These are phyloP conservation scores for Chrysodeixis includens DNA, from an alignment of 2,888 invertebrate species.

Conservation along the genomic window DNA sequence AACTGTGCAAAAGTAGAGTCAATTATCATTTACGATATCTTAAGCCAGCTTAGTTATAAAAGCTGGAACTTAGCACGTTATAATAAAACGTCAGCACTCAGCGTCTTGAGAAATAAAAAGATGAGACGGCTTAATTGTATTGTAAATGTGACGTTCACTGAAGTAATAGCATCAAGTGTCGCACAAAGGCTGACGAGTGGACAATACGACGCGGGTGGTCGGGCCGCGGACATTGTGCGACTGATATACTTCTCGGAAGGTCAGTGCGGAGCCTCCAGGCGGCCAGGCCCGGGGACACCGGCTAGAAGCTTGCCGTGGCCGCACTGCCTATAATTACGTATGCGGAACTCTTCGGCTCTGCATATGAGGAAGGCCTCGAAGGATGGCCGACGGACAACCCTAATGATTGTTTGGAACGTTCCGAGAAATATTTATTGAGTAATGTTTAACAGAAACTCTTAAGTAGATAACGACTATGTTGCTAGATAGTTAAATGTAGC, in stretches of 20 bases:
- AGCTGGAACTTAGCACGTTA: slow-evolving; percentile 24
- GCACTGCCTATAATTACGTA: slow-evolving; percentile 60
- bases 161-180: slow-evolving; percentile 70
- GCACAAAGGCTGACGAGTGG: slow-evolving; percentile 72
- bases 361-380: slow-evolving; percentile 36
- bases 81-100: slow-evolving; percentile 51
- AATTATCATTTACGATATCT: slow-evolving; percentile 1
- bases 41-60: slow-evolving; percentile 12
- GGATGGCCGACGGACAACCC: slow-evolving; percentile 30
- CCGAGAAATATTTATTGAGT: slow-evolving; percentile 31
- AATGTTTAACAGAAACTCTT: slow-evolving; percentile 24
- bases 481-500: background rate
- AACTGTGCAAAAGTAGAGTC: background rate
- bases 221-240: slow-evolving; percentile 71
- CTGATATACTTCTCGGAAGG: slow-evolving; percentile 83
- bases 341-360: slow-evolving; percentile 46
- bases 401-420: slow-evolving; percentile 40
- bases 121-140: slow-evolving; percentile 66
- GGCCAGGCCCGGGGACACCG: slow-evolving; percentile 63
- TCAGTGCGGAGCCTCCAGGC: slow-evolving; percentile 63
- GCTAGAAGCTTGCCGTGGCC: slow-evolving; percentile 73
- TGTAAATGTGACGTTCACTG: slow-evolving; percentile 61
- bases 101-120: slow-evolving; percentile 59
- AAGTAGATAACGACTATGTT: slow-evolving; percentile 2
- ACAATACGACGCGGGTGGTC: slow-evolving; percentile 85